Percentiles rank a stretch among this genome's conserved stretches.
phyloP scores from a whole-genome alignment of 2,797 vertebrate genomes.

The Iguana delicatissima region DNA sequence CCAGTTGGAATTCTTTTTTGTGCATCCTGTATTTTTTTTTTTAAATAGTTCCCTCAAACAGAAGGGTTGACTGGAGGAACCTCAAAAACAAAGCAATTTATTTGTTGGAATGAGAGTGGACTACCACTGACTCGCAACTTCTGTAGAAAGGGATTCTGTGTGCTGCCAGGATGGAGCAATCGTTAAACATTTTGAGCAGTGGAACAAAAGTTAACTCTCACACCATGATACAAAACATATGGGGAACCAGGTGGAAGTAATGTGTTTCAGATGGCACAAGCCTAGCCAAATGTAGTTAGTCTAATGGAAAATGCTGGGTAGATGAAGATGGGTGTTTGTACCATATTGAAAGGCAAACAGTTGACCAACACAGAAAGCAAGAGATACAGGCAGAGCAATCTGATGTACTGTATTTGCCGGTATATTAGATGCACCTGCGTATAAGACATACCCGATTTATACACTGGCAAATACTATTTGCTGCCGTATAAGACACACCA shows the following conservation, averaged over 20 bases:
- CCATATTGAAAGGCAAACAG: not conserved
- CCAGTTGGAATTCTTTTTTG: conserved; percentile 22
- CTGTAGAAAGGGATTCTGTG: not conserved
- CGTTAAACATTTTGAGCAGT: not conserved
- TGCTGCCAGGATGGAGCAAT: not conserved
- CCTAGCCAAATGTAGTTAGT: not conserved
- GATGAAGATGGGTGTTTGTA: not conserved
- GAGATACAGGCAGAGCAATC: not conserved
- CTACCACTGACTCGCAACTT: not conserved
- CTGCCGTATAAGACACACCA: too few relatives aligned
- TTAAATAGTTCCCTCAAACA: not conserved
- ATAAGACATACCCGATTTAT: too few relatives aligned
- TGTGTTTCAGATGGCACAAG: not conserved
- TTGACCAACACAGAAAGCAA: not conserved
- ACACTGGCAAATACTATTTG: too few relatives aligned
- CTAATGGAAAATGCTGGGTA: not conserved
- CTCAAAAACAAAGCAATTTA: conserved; percentile 1
- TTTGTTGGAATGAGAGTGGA: not conserved
- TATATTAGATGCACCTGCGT: too few relatives aligned
- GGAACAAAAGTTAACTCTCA: not conserved
- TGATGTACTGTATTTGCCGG: too few relatives aligned
- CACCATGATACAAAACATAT: not conserved
- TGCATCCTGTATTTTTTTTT: not conserved
- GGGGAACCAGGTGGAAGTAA: not conserved
- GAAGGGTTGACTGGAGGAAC: not conserved